Conservation (phyloP, 1,140 invertebrate species). For the Lepidurus arcticus region DNA sequence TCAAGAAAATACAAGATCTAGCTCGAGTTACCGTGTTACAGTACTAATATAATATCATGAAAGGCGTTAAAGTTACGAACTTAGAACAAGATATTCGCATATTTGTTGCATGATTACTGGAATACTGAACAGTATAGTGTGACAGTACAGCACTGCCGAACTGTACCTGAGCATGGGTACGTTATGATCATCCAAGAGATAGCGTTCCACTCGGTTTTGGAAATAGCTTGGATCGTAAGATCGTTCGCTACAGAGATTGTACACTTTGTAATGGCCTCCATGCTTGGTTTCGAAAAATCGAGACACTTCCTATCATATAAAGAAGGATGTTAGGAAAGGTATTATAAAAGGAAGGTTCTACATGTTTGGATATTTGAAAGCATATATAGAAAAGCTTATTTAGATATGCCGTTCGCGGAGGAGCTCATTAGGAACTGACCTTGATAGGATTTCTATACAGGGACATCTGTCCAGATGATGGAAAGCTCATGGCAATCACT, state of each 20-base stretch:
- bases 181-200: slow-evolving; percentile 58
- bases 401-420: neutral
- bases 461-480: slow-evolving; percentile 52
- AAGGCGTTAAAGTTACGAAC: no score
- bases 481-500: slow-evolving; percentile 60
- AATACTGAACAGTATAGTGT: slow-evolving; percentile 4
- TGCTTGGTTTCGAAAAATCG: slow-evolving; percentile 56
- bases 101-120: neutral
- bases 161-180: slow-evolving; percentile 51
- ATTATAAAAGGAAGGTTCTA: neutral
- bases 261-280: slow-evolving; percentile 54
- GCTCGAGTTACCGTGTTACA: no score
- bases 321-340: slow-evolving; percentile 24
- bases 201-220: slow-evolving; percentile 51
- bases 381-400: no score
- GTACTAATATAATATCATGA: no score
- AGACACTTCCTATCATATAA: slow-evolving; percentile 50
- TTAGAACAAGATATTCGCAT: neutral
- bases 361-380: no score
- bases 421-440: slow-evolving; percentile 40
- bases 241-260: slow-evolving; percentile 58
- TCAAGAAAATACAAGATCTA: no score
- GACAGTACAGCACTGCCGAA: slow-evolving; percentile 35
- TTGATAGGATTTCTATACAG: slow-evolving; percentile 56
- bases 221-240: slow-evolving; percentile 54